phyloP scores from a whole-genome alignment of 1,140 invertebrate species.

The Branchinecta lynchi region DNA sequence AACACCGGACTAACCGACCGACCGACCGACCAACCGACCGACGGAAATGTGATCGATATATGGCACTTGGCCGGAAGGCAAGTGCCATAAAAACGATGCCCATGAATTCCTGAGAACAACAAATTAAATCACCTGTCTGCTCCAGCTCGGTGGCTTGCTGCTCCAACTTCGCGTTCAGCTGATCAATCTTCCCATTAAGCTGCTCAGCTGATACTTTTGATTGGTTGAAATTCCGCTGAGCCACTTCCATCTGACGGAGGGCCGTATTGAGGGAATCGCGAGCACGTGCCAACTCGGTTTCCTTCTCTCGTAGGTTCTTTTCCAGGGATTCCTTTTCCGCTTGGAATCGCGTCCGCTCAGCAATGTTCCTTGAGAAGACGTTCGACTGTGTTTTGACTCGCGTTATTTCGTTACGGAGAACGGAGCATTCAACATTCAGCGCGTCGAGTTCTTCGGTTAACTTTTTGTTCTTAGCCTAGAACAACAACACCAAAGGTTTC shows the following conservation, averaged over 20 bases:
- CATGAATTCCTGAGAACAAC: too few relatives aligned
- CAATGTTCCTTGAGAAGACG: neutral
- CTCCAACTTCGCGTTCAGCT: neutral
- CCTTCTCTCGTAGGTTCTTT: neutral
- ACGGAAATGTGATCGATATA: too few relatives aligned
- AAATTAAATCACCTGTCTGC: neutral
- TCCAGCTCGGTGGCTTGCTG: neutral
- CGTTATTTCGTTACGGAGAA: neutral
- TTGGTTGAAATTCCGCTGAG: neutral
- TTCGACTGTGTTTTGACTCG: neutral
- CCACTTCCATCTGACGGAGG: neutral
- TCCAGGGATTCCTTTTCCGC: neutral
- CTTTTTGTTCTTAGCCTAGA: neutral
- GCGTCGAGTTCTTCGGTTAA: neutral
- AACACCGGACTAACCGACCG: too few relatives aligned
- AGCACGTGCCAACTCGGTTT: neutral
- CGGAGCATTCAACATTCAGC: neutral
- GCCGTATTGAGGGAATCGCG: neutral
- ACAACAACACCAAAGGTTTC: too few relatives aligned
- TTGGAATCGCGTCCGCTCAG: neutral
- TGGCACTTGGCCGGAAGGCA: too few relatives aligned
- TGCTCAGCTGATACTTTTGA: neutral
- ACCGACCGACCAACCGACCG: too few relatives aligned
- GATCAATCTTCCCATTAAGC: neutral
- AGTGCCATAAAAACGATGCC: too few relatives aligned